phyloP scores from a whole-genome alignment of 2,888 invertebrate genomes.

The Thysanoteuthis rhombus region DNA sequence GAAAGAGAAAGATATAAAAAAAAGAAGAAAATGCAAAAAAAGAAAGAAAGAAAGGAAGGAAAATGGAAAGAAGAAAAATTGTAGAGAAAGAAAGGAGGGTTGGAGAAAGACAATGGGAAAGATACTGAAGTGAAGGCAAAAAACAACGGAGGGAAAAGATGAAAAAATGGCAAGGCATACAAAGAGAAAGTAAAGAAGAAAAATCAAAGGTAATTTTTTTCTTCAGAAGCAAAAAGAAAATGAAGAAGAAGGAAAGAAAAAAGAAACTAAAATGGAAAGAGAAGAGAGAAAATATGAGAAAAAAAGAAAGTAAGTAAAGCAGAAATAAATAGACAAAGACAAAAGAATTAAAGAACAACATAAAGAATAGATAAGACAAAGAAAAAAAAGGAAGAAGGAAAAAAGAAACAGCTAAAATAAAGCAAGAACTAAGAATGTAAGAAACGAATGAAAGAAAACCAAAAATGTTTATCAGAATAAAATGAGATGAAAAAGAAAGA shows the following conservation, averaged over 20 bases:
- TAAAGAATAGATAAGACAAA: not conserved
- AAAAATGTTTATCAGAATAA: not conserved
- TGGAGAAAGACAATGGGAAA: not conserved
- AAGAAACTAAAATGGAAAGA: not conserved
- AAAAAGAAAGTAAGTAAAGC: not conserved
- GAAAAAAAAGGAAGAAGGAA: no score
- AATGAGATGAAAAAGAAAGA: not conserved
- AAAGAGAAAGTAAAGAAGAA: not conserved
- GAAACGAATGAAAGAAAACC: not conserved
- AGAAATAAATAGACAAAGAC: not conserved
- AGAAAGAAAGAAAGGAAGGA: not conserved
- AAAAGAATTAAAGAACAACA: not conserved
- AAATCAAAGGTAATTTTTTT: no score
- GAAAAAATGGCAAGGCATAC: not conserved
- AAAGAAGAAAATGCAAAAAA: not conserved
- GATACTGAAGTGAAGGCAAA: not conserved
- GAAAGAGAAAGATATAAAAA: not conserved
- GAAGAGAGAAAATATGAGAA: not conserved
- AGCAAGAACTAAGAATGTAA: not conserved
- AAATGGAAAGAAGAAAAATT: not conserved
- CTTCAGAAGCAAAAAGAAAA: not conserved
- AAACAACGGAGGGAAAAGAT: not conserved
- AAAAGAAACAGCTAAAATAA: not conserved
- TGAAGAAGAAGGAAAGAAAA: not conserved
- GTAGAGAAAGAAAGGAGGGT: not conserved